Base-by-base conservation (phyloP, 2,888 invertebrate genomes). In the Aphelenchoides bicaudatus region DNA sequence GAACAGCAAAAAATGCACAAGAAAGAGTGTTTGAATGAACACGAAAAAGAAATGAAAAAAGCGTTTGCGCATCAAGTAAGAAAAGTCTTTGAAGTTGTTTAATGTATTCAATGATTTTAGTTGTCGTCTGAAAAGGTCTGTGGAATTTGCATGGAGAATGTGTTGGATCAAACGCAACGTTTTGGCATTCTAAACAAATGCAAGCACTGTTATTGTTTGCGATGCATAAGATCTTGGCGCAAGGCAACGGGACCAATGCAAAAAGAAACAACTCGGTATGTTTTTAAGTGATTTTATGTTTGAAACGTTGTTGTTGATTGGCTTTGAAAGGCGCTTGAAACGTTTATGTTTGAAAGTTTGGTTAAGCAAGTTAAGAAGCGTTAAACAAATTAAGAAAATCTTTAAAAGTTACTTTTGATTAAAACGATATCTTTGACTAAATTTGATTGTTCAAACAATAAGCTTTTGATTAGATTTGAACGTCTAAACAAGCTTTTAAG, bases 131-230 rank as follows among this genome's bases (percentile, higher is more conserved):
- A 88, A 68, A 89, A 89, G 80, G 84, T 85, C 1, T 90, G 90
- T 78, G 89, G 89, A 19, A 87, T 90, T 58, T 90, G 90, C 78
- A 88, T 89, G 81, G 89, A 90, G 78, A 84, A 85, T 8, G 80
- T 84, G 3, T 84, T 87, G 84, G 87, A 87, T 67, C 66, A 67
- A 39, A 37, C 80, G 52, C 76, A 80, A 63, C 84, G 89, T 61
- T 90, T 90, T 80, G 90, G 90, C n/a, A 88, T 90, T 69, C 81
- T 91, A 66, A 87, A 89, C 30, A 87, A 88, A 79, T 90, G 90
- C 80, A 86, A 85, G 78, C 90, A 90, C 79, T 86, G 88, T 72
- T 90, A 88, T 80, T 90, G 90, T 75, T 81, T 90, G 57, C 83
- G 84, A 59, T 91, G 90, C 79, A 89, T 90, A 68, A 84, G 89